Base-by-base conservation (phyloP, 1,140 invertebrate species). In the Papilio helenus region DNA sequence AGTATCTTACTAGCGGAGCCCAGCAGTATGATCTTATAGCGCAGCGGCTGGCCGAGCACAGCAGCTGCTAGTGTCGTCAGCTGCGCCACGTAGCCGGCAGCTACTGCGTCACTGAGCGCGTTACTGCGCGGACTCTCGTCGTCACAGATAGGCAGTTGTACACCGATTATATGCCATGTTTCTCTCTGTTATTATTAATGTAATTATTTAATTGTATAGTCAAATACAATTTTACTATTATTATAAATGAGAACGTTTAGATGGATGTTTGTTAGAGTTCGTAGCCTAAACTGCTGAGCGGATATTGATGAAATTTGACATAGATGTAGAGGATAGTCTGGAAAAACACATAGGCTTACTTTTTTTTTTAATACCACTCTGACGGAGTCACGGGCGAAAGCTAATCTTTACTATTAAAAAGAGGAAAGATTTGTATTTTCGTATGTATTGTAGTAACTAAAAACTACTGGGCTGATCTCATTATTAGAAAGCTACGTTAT, bases 1-100 rank as follows among this genome's bases (percentile, higher is more conserved):
- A 93, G 42, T 79, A 95, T 94, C 79, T 94, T 94, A 55, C 87
- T 92, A 7, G 93, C 87, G 0, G 93, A 94, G 0, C 93, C 94
- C 12, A 92, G 77, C 29, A 94, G 74, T 0, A 88, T 90, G 20
- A 95, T 88, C 44, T 89, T 88, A 79, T 95, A 94, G 2, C 93
- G 77, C n/a, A 94, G 72, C 8, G 94, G 94, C 76, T 90, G 89
- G 58, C 88, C 85, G 34, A 94, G 81, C 12, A 94, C 49, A 0
- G 87, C 86, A 4, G 93, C 91, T 0, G 93, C 84, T 0, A 95
- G 79, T 0, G 87, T 88, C 0, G 88, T 86, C 3, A 88, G 88
- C n/a, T 94, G 93, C 0, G 93, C 93, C 2, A 85, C 93, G 55
- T 89, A 87, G 1, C 93, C 93, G 0, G 92, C 84, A 0, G 92